Evolutionary conservation across 2,113 vertebrate species (phyloP).

Genomic region (Oncorhynchus gorbuscha): DNA sequence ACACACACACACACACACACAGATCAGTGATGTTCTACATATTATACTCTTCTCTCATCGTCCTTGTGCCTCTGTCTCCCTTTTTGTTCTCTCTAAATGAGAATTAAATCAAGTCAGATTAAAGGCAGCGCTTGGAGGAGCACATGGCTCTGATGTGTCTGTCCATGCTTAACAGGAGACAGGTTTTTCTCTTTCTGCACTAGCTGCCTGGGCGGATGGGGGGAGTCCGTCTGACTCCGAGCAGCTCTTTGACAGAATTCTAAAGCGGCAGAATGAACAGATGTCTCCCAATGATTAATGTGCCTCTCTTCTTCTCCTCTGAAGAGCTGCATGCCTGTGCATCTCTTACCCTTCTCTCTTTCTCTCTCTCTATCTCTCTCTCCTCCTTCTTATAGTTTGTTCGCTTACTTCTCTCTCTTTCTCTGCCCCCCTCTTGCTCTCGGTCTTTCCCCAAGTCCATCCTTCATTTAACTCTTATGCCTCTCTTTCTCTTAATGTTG

Average conservation of each 20-base stretch:
- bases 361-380: not conserved
- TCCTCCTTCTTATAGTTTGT: slow-evolving; percentile 24
- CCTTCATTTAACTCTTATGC: not conserved
- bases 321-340: slow-evolving; percentile 57
- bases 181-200: slow-evolving; percentile 24
- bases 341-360: slow-evolving; percentile 33
- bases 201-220: slow-evolving; percentile 11
- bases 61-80: not conserved
- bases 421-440: not conserved
- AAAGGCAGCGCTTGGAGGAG: slow-evolving; percentile 40
- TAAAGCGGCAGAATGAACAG: slow-evolving; percentile 75
- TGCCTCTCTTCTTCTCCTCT: slow-evolving; percentile 61
- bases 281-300: slow-evolving; percentile 77
- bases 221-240: slow-evolving; percentile 17
- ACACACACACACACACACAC: too few relatives aligned
- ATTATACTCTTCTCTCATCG: not conserved
- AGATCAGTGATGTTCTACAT: slow-evolving; percentile 8
- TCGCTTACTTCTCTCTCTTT: slow-evolving; percentile 18
- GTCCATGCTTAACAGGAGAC: slow-evolving; percentile 52
- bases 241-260: slow-evolving; percentile 69
- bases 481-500: not conserved
- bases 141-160: slow-evolving; percentile 49
- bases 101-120: slow-evolving; percentile 47
- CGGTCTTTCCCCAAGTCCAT: slow-evolving; percentile 13
- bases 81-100: slow-evolving; percentile 41